Base-by-base conservation (phyloP, 2,113 vertebrate species). In the Neogobius melanostomus region DNA sequence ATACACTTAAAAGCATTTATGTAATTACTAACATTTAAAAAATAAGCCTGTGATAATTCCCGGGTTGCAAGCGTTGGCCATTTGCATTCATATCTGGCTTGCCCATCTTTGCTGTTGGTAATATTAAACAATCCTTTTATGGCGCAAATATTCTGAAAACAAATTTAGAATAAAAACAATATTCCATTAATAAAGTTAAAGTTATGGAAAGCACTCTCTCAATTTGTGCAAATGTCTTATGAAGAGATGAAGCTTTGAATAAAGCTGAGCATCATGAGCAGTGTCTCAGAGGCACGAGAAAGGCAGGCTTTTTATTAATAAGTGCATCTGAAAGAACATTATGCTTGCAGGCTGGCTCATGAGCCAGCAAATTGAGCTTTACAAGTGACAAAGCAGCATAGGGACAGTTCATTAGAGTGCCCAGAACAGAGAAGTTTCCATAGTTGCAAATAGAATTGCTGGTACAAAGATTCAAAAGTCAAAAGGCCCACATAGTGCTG, bases 291-390 rank as follows among this genome's bases (percentile, higher is more conserved):
- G 81, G 78, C 76, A 82, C 76, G 28, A 76, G 52, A 84, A 64
- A 85, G 54, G 54, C 72, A 69, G 78, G 70, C 81, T 85, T 87
- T 82, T 87, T 85, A 87, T 83, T 87, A 85, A 85, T 84, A 87
- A 87, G 81, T 77, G 77, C 68, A 85, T 67, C 77, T 84, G 76
- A 85, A 84, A 85, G 79, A 88, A 89, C 85, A 87, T 90, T 85
- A 88, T 81, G 80, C 75, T 72, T 60, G 80, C 77, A 83, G 79
- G 73, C 78, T 70, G 86, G 81, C 88, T 90, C 85, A 85, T 87
- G 82, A 88, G 83, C 84, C 82, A 87, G 85, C 82, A 86, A 89
- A 90, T 85, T 87, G 87, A 83, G 85, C 84, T 77, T 28, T 80
- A 79, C 69, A 84, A 86, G 74, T 80, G 81, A 65, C 67, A 81